Conservation (phyloP, 2,888 invertebrate species). For the Embidobia sp. region DNA sequence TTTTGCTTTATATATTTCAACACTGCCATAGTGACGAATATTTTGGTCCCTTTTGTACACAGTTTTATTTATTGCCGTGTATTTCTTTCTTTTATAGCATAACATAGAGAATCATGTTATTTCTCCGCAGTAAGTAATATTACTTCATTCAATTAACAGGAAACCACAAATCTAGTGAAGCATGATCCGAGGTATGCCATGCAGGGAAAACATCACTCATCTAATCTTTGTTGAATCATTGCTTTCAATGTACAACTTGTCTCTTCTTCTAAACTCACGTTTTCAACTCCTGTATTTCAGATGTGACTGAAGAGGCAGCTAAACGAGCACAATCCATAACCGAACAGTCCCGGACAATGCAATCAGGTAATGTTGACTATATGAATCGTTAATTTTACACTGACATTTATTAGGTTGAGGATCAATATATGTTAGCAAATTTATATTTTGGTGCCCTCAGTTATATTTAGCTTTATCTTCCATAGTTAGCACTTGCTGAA, state of each 20-base stretch:
- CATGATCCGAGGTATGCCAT: slow-evolving; percentile 81
- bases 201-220: slow-evolving; percentile 81
- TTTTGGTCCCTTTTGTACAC: slow-evolving; percentile 55
- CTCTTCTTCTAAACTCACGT: slow-evolving; percentile 57
- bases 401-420: slow-evolving; percentile 72
- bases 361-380: slow-evolving; percentile 75
- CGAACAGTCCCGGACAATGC: slow-evolving; percentile 71
- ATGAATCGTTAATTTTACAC: slow-evolving; percentile 5
- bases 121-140: slow-evolving; percentile 77
- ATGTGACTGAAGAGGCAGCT: slow-evolving; percentile 79
- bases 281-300: slow-evolving; percentile 73
- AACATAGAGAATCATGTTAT: slow-evolving; percentile 72
- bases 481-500: slow-evolving; percentile 82
- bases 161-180: slow-evolving; percentile 78
- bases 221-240: slow-evolving; percentile 81
- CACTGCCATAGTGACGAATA: slow-evolving; percentile 65
- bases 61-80: slow-evolving; percentile 69
- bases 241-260: slow-evolving; percentile 78
- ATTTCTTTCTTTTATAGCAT: slow-evolving; percentile 72
- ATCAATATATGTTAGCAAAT: slow-evolving; percentile 74
- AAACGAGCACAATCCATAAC: slow-evolving; percentile 77
- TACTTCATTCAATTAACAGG: slow-evolving; percentile 80
- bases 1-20: slow-evolving; percentile 68
- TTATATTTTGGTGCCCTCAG: slow-evolving; percentile 81
- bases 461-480: slow-evolving; percentile 82